These are phyloP conservation scores for Perccottus glenii DNA, from an alignment of 2,113 vertebrate genomes.

Conservation along the genomic window DNA sequence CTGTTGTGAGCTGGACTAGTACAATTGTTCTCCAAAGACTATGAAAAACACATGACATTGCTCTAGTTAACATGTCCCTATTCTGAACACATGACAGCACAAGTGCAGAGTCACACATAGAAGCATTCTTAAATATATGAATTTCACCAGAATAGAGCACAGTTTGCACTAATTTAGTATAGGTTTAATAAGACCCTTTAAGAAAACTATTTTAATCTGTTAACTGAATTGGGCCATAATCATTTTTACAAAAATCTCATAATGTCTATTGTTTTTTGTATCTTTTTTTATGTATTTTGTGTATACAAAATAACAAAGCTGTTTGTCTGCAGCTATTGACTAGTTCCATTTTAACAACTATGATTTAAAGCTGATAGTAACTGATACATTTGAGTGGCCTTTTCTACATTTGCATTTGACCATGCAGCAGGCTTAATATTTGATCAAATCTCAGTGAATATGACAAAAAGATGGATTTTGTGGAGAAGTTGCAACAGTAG, in stretches of 20 bases:
- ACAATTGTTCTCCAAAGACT: not conserved
- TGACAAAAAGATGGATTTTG: no score
- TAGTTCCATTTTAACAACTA: constrained; percentile 31
- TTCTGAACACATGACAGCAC: not conserved
- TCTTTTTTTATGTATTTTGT: no score
- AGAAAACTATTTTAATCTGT: not conserved
- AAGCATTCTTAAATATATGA: no score
- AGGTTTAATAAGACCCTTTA: not conserved
- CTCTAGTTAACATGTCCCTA: not conserved
- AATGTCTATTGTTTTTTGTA: no score
- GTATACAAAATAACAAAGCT: not conserved
- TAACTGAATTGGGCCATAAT: no score
- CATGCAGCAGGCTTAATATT: constrained; percentile 25
- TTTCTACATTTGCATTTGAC: constrained; percentile 26
- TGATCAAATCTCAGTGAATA: no score
- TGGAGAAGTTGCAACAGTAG: no score
- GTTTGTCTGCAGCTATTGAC: constrained; percentile 3
- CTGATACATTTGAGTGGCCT: constrained; percentile 28
- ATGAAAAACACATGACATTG: not conserved
- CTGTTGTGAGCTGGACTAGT: not conserved
- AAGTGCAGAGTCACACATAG: no score
- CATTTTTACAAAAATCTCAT: no score
- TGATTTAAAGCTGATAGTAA: constrained; percentile 9
- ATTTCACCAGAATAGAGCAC: no score
- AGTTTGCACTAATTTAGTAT: no score